A percentile compares a stretch with the other conserved stretches of the same genome.
Evolutionary conservation across 2,888 invertebrate species (phyloP).

Genomic region (Kuschelorhynchus macadamiae): DNA sequence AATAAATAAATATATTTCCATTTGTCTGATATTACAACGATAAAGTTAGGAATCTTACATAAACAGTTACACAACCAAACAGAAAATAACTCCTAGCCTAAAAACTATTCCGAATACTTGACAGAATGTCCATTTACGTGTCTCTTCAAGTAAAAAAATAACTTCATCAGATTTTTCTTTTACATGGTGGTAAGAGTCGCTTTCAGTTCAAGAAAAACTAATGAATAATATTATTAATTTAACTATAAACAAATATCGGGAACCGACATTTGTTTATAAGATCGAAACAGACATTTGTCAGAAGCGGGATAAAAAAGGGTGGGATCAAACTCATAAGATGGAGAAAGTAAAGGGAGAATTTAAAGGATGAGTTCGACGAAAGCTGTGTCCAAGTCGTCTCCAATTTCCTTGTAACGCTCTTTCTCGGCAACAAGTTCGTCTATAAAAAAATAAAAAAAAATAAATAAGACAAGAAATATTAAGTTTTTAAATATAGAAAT

Average conservation of each 20-base stretch:
- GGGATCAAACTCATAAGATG: slow-evolving; percentile 7
- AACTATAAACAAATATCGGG: slow-evolving; percentile 20
- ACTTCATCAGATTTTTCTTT: slow-evolving; percentile 4
- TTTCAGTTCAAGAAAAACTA: slow-evolving; percentile 38
- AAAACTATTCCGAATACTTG: slow-evolving; percentile 25
- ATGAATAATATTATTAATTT: slow-evolving; percentile 38
- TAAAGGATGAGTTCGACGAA: slow-evolving; percentile 92
- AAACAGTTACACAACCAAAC: slow-evolving; percentile 53
- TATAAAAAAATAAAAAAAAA: slow-evolving; percentile 66
- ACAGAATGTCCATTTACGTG: background rate
- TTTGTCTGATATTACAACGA: slow-evolving; percentile 32
- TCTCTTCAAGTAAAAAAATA: background rate
- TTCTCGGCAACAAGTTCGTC: slow-evolving; percentile 97
- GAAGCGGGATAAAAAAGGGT: slow-evolving; percentile 6
- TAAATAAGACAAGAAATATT: slow-evolving; percentile 2
- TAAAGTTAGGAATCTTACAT: slow-evolving; percentile 27
- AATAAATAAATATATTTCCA: slow-evolving; percentile 47
- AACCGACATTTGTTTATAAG: slow-evolving; percentile 8
- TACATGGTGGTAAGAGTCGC: slow-evolving; percentile 39
- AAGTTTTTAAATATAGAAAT: no score
- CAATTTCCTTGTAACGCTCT: slow-evolving; percentile 99
- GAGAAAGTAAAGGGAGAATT: slow-evolving; percentile 44
- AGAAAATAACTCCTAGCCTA: slow-evolving; percentile 44
- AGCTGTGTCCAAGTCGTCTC: slow-evolving; percentile 99
- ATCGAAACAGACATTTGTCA: background rate